Base-by-base conservation (phyloP, 2,797 vertebrate genomes). In the Schizopygopsis pylzovi region DNA sequence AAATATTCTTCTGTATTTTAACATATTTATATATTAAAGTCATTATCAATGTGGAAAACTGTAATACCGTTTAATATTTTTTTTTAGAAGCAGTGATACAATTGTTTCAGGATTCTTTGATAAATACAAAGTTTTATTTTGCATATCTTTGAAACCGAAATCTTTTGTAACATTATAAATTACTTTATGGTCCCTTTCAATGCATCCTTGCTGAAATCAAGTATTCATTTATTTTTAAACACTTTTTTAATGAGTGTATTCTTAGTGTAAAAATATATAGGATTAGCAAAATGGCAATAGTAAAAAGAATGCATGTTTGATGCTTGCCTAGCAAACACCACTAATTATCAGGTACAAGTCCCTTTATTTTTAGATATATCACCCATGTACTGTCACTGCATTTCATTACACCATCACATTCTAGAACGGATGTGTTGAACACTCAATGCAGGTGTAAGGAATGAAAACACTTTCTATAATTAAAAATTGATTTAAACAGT, bases 331-430 rank as follows among this genome's bases (percentile, higher is more conserved):
- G 47, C 18, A 63, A 83, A n/a, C 71, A 37, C 71, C 41, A 56
- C 61, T 25, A 61, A 73, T 52, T 52, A 47, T n/a, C 71, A 78
- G 22, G 73, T 68, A 78, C 47, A 70, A 77, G 13, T 39, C 25
- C 20, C 4, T 41, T 25, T 68, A 78, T 78, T 68, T 56, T 68
- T 68, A 78, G 33, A 56, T 15, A 41, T 7, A 56, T 78, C 63
- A 22, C 61, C 22, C 47, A 76, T 76, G 28, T 67, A 76, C 12
- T 6, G 33, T 54, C 68, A 59, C 68, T 13, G 39, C 49, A 59
- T 71, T 72, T 61, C 39, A 82, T 72, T 61, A 73, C 37, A 72
- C 37, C n/a, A 56, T 63, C 65, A 18, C 59, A 54, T 41, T 54
- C 47, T 39, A 45, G 20, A 75, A n/a, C 4, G 1, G n/a, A 41